Conservation (phyloP, 2,888 invertebrate species). For the Eulithis testata region DNA sequence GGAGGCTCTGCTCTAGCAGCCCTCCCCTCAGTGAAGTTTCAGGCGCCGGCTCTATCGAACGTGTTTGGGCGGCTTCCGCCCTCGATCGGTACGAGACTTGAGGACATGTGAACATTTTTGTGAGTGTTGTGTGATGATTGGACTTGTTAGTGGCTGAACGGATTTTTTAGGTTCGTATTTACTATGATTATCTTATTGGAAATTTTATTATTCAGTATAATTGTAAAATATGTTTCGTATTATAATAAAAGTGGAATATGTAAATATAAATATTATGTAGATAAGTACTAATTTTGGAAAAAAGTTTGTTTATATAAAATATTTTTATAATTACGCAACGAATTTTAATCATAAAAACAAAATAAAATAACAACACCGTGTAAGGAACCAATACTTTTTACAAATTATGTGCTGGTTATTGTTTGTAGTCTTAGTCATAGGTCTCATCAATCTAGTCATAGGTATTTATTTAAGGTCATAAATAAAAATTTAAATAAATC, state of each 20-base stretch:
- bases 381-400: too few relatives aligned
- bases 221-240: neutral
- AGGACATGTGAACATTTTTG: constrained; percentile 43
- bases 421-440: too few relatives aligned
- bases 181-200: constrained; percentile 7
- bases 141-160: constrained; percentile 39
- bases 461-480: too few relatives aligned
- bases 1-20: constrained; percentile 51
- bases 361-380: too few relatives aligned
- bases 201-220: constrained; percentile 6
- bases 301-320: too few relatives aligned
- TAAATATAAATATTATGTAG: too few relatives aligned
- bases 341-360: too few relatives aligned
- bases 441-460: too few relatives aligned
- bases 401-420: too few relatives aligned
- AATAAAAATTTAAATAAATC: too few relatives aligned
- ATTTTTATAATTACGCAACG: too few relatives aligned
- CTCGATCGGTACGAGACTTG: constrained; percentile 35
- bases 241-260: neutral
- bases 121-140: constrained; percentile 60
- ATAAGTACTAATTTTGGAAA: too few relatives aligned
- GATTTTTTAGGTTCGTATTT: constrained; percentile 39
- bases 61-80: constrained; percentile 62
- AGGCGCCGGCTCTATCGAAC: constrained; percentile 58
- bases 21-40: constrained; percentile 75